phyloP scores from a whole-genome alignment of 2,113 vertebrate genomes.

The Gobiocypris rarus region DNA sequence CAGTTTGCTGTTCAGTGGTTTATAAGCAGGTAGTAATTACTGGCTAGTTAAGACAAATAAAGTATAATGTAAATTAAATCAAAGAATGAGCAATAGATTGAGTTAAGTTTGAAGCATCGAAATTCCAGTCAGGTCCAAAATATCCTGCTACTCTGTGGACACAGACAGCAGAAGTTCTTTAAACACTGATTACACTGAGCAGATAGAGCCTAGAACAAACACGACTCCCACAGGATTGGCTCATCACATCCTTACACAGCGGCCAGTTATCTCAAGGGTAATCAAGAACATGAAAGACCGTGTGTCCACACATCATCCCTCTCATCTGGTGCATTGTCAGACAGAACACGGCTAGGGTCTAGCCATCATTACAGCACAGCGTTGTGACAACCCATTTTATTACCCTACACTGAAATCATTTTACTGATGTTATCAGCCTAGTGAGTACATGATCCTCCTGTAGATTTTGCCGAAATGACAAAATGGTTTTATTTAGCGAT shows the following conservation, averaged over 20 bases:
- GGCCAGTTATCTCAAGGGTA: conserved; percentile 41
- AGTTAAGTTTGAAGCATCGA: conserved; percentile 7
- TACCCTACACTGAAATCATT: conserved; percentile 13
- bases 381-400: conserved; percentile 27
- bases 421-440: conserved; percentile 27
- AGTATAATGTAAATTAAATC: neutral
- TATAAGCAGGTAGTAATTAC: neutral
- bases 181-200: conserved; percentile 39
- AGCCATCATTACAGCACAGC: conserved; percentile 27
- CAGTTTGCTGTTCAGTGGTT: neutral
- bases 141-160: conserved; percentile 22
- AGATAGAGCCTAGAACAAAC: conserved; percentile 42
- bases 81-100: neutral
- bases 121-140: conserved; percentile 14
- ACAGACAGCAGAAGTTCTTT: conserved; percentile 28
- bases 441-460: neutral
- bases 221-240: conserved; percentile 26
- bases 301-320: conserved; percentile 15
- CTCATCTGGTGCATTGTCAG: conserved; percentile 35
- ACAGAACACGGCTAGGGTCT: conserved; percentile 6
- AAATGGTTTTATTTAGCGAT: neutral
- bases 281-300: conserved; percentile 30
- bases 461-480: conserved; percentile 6
- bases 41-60: neutral
- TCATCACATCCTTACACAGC: conserved; percentile 34